Conservation (phyloP, 2,113 vertebrate species). For the Hystrix cristata region DNA sequence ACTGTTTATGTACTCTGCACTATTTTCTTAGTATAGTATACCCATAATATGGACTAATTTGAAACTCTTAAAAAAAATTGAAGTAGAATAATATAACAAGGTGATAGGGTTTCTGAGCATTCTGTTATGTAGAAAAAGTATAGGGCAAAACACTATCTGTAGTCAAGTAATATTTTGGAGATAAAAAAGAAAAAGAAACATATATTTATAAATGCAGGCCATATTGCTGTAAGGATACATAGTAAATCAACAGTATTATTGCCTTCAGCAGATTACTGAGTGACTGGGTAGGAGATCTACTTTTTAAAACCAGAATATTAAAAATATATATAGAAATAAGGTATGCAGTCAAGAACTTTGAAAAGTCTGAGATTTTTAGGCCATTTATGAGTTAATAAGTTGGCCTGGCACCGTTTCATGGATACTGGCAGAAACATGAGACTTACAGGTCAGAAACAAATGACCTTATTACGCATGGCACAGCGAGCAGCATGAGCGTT, state of each 20-base stretch:
- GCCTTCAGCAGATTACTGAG: neutral
- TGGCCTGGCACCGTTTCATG: neutral
- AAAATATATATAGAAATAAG: neutral
- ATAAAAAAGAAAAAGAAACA: neutral
- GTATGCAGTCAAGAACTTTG: neutral
- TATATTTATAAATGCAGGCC: neutral
- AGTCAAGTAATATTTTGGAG: neutral
- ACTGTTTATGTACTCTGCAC: neutral
- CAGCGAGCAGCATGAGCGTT: neutral
- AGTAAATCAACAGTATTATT: neutral
- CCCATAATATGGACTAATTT: neutral
- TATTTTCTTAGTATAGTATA: neutral
- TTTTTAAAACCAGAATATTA: constrained; percentile 15
- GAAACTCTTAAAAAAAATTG: neutral
- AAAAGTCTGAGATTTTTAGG: neutral
- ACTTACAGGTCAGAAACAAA: neutral
- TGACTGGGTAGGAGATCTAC: constrained; percentile 7
- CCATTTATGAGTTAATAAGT: neutral
- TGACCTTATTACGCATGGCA: neutral
- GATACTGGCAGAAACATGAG: neutral
- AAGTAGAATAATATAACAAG: neutral
- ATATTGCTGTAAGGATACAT: neutral
- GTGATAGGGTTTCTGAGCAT: neutral
- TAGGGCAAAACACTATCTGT: neutral
- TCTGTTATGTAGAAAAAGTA: neutral